Conservation (phyloP, 2,113 vertebrate species). For the Strigops habroptila region DNA sequence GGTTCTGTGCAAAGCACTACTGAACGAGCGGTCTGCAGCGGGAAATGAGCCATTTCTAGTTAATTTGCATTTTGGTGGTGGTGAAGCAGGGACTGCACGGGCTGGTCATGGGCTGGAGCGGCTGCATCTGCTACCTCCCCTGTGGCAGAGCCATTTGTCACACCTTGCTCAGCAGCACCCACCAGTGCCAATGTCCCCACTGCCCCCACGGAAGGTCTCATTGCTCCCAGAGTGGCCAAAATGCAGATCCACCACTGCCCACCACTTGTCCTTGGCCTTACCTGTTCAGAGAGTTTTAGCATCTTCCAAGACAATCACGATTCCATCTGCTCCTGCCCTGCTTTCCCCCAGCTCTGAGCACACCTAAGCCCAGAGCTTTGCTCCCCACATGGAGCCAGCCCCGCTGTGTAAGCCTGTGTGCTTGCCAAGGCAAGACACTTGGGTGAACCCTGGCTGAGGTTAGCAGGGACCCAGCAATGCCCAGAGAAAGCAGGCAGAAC, state of each 20-base stretch:
- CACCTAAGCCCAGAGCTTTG: background rate
- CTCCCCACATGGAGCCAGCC: background rate
- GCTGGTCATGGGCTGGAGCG: background rate
- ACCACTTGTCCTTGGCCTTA: fast-evolving
- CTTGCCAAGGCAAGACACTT: fast-evolving
- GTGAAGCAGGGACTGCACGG: background rate
- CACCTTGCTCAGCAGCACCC: background rate
- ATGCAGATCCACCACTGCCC: fast-evolving
- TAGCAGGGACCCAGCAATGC: background rate
- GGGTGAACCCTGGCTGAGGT: background rate
- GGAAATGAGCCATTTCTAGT: background rate
- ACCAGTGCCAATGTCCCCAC: background rate
- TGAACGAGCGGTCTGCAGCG: fast-evolving
- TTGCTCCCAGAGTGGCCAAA: fast-evolving
- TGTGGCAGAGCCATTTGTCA: fast-evolving
- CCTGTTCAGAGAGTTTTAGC: background rate
- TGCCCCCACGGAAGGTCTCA: background rate
- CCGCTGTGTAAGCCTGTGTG: background rate
- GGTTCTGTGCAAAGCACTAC: background rate
- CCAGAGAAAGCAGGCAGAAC: background rate
- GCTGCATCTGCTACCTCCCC: background rate
- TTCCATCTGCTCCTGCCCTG: background rate
- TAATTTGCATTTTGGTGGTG: fast-evolving
- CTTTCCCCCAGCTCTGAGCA: background rate
- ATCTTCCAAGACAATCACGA: fast-evolving